Percentiles rank a stretch among this genome's conserved stretches.
phyloP scores from a whole-genome alignment of 2,113 vertebrate species.

The Pituophis catenifer region DNA sequence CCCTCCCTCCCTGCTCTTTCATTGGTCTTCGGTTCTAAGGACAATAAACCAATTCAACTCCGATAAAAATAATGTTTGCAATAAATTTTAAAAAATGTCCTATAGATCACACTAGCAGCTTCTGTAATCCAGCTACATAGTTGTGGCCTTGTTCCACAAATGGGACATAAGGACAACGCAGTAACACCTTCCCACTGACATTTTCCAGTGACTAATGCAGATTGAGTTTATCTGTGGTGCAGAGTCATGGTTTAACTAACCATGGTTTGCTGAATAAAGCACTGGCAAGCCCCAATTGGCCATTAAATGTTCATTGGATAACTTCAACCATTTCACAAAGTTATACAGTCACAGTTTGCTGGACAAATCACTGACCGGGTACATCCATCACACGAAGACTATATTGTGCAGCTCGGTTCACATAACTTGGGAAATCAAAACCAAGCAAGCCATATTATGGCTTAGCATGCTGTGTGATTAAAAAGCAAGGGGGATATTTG shows the following conservation, averaged over 20 bases:
- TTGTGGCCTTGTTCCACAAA: neutral
- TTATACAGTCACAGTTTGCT: neutral
- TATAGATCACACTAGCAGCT: neutral
- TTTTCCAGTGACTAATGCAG: neutral
- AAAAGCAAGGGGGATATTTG: accelerated
- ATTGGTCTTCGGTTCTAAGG: neutral
- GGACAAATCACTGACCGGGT: neutral
- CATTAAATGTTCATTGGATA: neutral
- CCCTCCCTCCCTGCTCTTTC: neutral
- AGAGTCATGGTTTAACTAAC: neutral
- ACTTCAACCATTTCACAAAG: neutral
- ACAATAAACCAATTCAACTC: neutral
- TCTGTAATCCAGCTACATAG: neutral
- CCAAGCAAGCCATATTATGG: neutral
- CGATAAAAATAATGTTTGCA: neutral
- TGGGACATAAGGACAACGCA: neutral
- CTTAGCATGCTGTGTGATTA: neutral
- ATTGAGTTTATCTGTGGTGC: neutral
- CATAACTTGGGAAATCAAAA: neutral
- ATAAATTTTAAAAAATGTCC: neutral
- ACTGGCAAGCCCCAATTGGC: neutral
- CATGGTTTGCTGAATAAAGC: neutral
- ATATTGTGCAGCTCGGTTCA: neutral
- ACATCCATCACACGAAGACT: neutral
- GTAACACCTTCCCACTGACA: neutral